Percentiles rank a stretch among this genome's conserved stretches.
Evolutionary conservation across 2,113 vertebrate species (phyloP).

Genomic region (Rhynchomys soricoides): DNA sequence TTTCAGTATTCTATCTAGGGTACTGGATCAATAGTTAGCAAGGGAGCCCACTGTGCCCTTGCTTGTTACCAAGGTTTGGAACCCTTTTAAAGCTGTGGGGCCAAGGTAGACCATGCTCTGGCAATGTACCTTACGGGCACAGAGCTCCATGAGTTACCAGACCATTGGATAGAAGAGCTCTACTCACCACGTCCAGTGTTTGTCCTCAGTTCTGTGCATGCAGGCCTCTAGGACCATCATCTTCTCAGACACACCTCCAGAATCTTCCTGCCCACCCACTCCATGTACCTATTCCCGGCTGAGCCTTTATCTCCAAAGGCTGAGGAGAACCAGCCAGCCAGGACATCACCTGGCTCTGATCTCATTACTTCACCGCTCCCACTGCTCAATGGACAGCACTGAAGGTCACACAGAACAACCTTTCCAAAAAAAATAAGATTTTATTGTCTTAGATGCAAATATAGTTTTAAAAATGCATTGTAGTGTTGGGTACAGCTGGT

Average conservation of each 20-base stretch:
- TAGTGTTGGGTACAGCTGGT: constrained; percentile 85
- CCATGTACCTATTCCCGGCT: background rate
- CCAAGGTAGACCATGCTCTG: background rate
- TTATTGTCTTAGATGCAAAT: constrained; percentile 87
- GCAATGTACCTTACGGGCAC: background rate
- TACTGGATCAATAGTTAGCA: background rate
- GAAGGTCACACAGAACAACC: constrained; percentile 15
- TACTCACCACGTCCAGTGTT: rapidly evolving
- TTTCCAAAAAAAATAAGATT: constrained; percentile 85
- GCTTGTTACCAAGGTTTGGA: rapidly evolving
- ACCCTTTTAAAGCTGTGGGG: background rate
- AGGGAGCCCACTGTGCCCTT: background rate
- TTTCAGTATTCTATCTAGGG: background rate
- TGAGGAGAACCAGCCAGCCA: rapidly evolving
- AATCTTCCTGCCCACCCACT: too few species aligned
- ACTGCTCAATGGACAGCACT: background rate
- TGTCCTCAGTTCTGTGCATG: background rate
- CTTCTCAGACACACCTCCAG: background rate
- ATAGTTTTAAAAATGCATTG: constrained; percentile 86
- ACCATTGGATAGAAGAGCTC: background rate
- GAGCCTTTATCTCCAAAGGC: background rate
- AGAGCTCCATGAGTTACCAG: background rate
- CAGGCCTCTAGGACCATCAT: background rate
- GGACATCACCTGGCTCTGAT: background rate
- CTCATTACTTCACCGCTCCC: background rate